Evolutionary conservation across 2,113 vertebrate genomes (phyloP).

Genomic region (Apeltes quadracus): DNA sequence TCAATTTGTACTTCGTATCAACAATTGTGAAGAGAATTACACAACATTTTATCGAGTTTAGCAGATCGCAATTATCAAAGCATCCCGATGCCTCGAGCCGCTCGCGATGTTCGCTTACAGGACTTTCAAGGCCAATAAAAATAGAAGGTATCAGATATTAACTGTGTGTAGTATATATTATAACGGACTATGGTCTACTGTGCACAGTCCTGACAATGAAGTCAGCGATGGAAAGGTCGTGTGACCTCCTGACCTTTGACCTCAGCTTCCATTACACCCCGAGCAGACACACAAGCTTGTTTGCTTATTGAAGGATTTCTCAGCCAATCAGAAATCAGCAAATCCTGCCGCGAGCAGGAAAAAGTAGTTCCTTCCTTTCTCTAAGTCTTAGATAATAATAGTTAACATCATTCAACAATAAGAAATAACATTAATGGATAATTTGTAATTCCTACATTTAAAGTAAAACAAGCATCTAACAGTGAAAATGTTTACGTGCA

Average conservation of each 20-base stretch:
- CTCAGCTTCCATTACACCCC: conserved; percentile 28
- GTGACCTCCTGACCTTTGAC: conserved; percentile 39
- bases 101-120: not conserved
- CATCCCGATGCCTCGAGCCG: not conserved
- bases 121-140: not conserved
- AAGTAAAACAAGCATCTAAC: not conserved
- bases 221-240: conserved; percentile 18
- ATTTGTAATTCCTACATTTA: not conserved
- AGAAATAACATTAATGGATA: not conserved
- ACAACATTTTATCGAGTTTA: too few species aligned
- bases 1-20: too few species aligned
- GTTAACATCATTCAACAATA: not conserved
- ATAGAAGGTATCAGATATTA: not conserved
- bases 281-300: conserved; percentile 16
- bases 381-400: not conserved
- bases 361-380: conserved; percentile 2
- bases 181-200: conserved; percentile 52
- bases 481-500: not conserved
- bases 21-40: too few species aligned
- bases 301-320: conserved; percentile 27
- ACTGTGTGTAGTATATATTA: conserved; percentile 54
- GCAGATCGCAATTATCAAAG: too few species aligned
- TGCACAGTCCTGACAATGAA: conserved; percentile 34
- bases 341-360: not conserved
- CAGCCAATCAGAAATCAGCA: conserved; percentile 55